Conservation (phyloP, 2,888 invertebrate genomes). For the Eristalis tenax region DNA sequence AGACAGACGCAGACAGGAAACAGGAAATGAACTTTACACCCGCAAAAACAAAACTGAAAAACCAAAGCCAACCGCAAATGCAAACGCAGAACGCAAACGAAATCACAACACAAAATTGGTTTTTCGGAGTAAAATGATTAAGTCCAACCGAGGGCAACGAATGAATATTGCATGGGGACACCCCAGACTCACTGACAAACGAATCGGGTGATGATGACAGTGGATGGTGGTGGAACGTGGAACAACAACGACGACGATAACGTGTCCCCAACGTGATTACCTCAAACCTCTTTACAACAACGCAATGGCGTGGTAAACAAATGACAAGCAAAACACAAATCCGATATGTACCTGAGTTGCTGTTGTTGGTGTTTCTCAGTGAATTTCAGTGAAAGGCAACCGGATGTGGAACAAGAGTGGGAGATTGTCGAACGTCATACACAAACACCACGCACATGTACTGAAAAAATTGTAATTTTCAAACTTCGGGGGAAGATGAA, state of each 20-base stretch:
- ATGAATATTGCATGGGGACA: constrained; percentile 23
- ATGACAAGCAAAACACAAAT: constrained; percentile 26
- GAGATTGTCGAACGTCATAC: neutral
- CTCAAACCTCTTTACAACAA: constrained; percentile 14
- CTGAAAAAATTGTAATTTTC: no score
- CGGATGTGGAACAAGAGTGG: neutral
- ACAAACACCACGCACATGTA: no score
- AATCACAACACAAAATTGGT: constrained; percentile 33
- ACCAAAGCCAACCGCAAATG: neutral
- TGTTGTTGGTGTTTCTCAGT: neutral
- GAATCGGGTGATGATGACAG: no score
- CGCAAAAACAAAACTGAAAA: constrained; percentile 5
- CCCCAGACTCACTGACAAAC: neutral
- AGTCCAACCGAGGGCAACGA: constrained; percentile 11
- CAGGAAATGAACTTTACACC: constrained; percentile 16
- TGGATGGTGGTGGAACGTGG: neutral
- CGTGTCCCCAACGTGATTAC: constrained; percentile 20
- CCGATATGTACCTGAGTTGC: neutral
- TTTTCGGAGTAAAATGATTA: constrained; percentile 20
- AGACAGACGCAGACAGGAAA: neutral
- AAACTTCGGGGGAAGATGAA: neutral
- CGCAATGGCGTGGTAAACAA: constrained; percentile 11
- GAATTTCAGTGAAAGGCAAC: no score
- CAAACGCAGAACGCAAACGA: constrained; percentile 24
- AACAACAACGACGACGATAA: constrained; percentile 27